These are phyloP conservation scores for Buphagus erythrorhynchus DNA, from an alignment of 2,797 vertebrate species.

Conservation along the genomic window DNA sequence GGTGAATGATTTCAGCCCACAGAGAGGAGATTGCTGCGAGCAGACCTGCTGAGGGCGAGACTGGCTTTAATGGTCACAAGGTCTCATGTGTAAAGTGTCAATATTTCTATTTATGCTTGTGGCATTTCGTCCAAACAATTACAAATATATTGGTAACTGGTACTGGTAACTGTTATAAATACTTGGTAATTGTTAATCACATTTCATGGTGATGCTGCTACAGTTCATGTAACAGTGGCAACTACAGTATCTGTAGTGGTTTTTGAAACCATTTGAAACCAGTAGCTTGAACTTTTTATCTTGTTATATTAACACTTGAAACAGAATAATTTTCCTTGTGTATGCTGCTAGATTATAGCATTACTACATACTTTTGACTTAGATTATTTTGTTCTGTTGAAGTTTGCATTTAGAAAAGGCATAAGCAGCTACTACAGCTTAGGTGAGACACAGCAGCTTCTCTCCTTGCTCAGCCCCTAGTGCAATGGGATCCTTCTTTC, in stretches of 20 bases:
- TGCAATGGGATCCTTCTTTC: background rate
- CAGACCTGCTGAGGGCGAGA: accelerated
- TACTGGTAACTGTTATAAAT: background rate
- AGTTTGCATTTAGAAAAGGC: background rate
- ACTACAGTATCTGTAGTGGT: background rate
- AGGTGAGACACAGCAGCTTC: background rate
- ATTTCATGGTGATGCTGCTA: background rate
- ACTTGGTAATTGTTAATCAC: background rate
- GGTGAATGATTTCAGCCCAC: accelerated
- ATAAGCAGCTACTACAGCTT: background rate
- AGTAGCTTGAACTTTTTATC: background rate
- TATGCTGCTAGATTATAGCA: background rate
- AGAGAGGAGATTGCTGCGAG: background rate
- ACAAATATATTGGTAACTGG: background rate
- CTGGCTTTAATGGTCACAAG: background rate
- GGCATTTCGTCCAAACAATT: background rate
- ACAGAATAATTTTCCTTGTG: background rate
- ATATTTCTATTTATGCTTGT: background rate
- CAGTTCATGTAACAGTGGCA: background rate
- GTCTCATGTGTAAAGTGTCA: background rate
- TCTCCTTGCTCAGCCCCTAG: background rate
- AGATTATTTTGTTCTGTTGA: background rate
- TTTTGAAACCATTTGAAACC: background rate
- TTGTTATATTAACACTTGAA: background rate
- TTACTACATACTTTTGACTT: background rate